Conservation (phyloP, 2,888 invertebrate species). For the Cheiracanthium punctorium region DNA sequence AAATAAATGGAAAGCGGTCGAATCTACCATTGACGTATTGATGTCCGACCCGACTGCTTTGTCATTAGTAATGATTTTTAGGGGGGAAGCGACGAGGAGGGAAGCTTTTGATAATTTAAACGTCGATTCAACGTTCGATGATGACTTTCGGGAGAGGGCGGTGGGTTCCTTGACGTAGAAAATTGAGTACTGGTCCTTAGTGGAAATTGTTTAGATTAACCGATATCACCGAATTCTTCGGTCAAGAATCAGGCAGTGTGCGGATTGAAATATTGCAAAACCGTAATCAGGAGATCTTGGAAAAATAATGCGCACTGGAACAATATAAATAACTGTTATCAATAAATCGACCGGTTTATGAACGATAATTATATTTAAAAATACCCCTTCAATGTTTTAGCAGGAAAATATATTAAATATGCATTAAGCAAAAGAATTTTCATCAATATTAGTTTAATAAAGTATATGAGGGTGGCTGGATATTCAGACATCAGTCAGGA, state of each 20-base stretch:
- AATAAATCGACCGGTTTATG: too few relatives aligned
- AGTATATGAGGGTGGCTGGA: too few relatives aligned
- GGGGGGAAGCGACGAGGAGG: not conserved
- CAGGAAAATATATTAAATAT: too few relatives aligned
- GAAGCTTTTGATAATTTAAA: conserved; percentile 67
- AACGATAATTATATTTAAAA: too few relatives aligned
- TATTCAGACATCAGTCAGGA: too few relatives aligned
- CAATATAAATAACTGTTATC: too few relatives aligned
- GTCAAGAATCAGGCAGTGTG: not conserved
- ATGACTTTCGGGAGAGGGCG: conserved; percentile 37
- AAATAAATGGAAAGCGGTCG: conserved; percentile 66
- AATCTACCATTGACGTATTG: conserved; percentile 57
- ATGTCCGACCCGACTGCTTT: conserved; percentile 61
- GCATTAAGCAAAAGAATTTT: too few relatives aligned
- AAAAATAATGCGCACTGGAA: not conserved
- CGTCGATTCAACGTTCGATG: conserved; percentile 54
- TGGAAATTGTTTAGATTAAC: conserved; percentile 17
- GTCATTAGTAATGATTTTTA: conserved; percentile 68
- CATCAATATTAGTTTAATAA: too few relatives aligned
- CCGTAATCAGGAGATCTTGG: not conserved
- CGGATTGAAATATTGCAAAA: not conserved
- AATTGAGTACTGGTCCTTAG: not conserved
- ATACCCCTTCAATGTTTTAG: too few relatives aligned
- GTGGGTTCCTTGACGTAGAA: conserved; percentile 36
- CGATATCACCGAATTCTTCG: not conserved